Evolutionary conservation across 1,140 invertebrate species (phyloP), one percentile per base, ranked within the genome.

Genomic region (Diuraphis noxia): DNA sequence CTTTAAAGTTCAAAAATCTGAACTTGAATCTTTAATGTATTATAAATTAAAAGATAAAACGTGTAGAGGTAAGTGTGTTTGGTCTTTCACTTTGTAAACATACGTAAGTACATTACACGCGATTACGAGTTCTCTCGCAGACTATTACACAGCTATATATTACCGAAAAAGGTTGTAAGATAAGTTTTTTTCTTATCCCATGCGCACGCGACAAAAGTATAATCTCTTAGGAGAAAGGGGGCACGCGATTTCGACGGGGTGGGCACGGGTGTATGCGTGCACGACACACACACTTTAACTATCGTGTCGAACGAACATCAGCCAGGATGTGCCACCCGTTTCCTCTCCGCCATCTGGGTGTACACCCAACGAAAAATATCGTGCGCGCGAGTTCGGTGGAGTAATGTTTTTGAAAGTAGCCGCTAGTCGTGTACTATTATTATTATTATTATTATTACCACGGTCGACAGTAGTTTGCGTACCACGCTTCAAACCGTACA

Each of bases 401-500:
- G 46, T 49, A 49, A 36, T 46, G 82, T 84, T 84, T 49, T 84
- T 43, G 41, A 84, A 41, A n/a, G 9, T 43, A 81, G 79, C 36
- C 36, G 79, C 36, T 63, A 63, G 56, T 63, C 56, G 56, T 63
- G 56, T n/a, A 63, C 13, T 63, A 63, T n/a, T 63, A 63, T 63
- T 63, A 63, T 63, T n/a, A 63, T 17, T 63, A 63, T 63, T 56
- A 56, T 10, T 25, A 25, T 52, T 25, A 25, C 8, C 46, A 25
- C 1, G 2, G 17, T 17, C n/a, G 40, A 10, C n/a, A 46, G 85
- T 87, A 56, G 85, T 38, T 38, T 38, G 46, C 85, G 85, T 23
- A 56, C 85, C 85, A 87, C 85, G 85, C 23, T 87, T 87, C 46
- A 49, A 52, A 34, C 34, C 36, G 43, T 49, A 52, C 85, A 21